Evolutionary conservation across 2,113 vertebrate species (phyloP), one percentile per base, ranked within the genome.

Genomic region (Orycteropus afer): DNA sequence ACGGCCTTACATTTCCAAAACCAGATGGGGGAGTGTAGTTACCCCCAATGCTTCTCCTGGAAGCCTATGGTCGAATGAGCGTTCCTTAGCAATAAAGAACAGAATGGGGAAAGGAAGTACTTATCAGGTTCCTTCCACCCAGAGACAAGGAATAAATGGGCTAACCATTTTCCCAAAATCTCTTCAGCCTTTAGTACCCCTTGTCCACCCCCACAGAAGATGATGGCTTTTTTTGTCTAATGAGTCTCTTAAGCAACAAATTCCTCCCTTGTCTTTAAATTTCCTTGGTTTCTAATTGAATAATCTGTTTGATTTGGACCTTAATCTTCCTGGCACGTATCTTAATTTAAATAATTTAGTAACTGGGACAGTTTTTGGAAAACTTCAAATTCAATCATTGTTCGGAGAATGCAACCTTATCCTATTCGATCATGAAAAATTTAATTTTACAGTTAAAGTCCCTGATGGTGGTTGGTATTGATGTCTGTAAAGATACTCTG

Each of bases 401-500:
- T 76, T 80, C 85, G 83, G 34, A 42, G 61, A 51, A 82, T 92
- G 15, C 45, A 37, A 76, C 0, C 74, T 97, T 53, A 53, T 93
- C 17, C 25, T 53, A 89, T 82, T 94, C 90, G 91, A 92, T 89
- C 5, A 5, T 40, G 32, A 77, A 83, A 59, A 79, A 90, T 90
- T 95, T 80, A 87, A 47, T 79, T 97, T 97, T 95, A 82, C 95
- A 98, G 97, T 90, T 98, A 57, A 98, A 97, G 77, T 97, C 93
- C 9, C 91, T 98, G 20, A 97, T 98, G 96, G 96, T 98, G 80
- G 94, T 98, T 5, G 98, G 98, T 2, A 97, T 91, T 22, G 98
- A 96, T 79, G 89, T 97, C 42, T 53, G 84, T 91, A 98, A 96
- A 96, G 98, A 98, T 23, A 77, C 96, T 0, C 20, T 96, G 81